Evolutionary conservation across 2,888 invertebrate genomes (phyloP), one percentile per base, ranked within the genome.

Genomic region (Leucophenga montana): DNA sequence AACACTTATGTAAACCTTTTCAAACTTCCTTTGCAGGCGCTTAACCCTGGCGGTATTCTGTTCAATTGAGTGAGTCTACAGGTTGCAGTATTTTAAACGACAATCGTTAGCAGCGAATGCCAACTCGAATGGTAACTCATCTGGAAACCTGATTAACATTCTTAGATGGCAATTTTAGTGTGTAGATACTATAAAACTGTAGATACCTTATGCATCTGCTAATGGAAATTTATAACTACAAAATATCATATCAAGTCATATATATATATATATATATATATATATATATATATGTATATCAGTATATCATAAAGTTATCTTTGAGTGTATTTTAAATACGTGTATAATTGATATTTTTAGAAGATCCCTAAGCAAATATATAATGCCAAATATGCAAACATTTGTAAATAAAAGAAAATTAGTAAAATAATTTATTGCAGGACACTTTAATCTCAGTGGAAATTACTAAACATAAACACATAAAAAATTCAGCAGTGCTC

Each of bases 341-440:
- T 64, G 62, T 64, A 48, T 48, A 46, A 64, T 64, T 64, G 62
- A 64, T 64, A 64, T 64, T 64, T 59, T 64, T 22, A 64, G 48
- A 50, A 11, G 50, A 50, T 50, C 22, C 50, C n/a, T 8, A 50
- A 50, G 1, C 1, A 50, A 50, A 50, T 16, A 16, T 50, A 20
- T 20, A 57, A 57, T 20, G 14, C 57, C 22, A 46, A 54, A 33
- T 31, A 22, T 69, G 66, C 64, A 46, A 67, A 67, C 48, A 75
- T 70, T 73, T 71, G 67, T 61, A 75, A 78, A 78, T 78, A 77
- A 73, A 75, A 71, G 67, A 71, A 65, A 75, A 68, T 70, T 56
- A 50, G 27, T 59, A 3, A 18, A 66, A 71, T 27, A 57, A 33
- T 69, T 66, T 44, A 72, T 66, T 73, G 67, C 39, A 50, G 54